Base-by-base conservation (phyloP, 2,797 vertebrate species). In the Mallotus villosus region DNA sequence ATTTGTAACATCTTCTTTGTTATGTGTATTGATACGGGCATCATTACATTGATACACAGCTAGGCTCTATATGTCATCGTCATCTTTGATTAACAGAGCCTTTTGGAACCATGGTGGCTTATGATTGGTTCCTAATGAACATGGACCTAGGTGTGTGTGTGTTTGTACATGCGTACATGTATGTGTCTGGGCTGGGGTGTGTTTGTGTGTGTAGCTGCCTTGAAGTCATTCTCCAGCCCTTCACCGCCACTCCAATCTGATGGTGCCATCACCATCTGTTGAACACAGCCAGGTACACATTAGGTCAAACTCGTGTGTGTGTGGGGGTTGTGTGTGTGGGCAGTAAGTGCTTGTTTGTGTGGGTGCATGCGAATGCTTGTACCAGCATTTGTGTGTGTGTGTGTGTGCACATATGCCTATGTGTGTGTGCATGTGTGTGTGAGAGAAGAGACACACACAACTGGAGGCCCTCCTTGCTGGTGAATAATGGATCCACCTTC, bases 401-500 rank as follows among this genome's bases (percentile, higher is more conserved):
- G 46, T 22, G 25, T 57, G 60, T 2, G 1, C 58, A 60, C 22
- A 22, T 60, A 11, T 21, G 74, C 25, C 6, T n/a, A 12, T 63
- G 37, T 46, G 37, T 65, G 63, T 82, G 79, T 81, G 78, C 75
- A 75, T 84, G 16, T 68, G 66, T 21, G 67, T 68, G 67, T 22
- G 51, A 32, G 67, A 34, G 67, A 34, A 32, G 51, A 58, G 53
- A 34, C 29, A 9, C 32, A 60, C 67, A 37, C 4, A 8, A 68
- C 22, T 25, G 27, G 21, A 62, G 17, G 17, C 24, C 59, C 24
- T 19, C 69, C 71, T 76, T 70, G 64, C 77, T 76, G 74, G 71
- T 90, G 85, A 90, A 91, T 90, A 86, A 91, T 89, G 81, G 79
- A 90, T 83, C 70, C 73, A 81, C 77, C 78, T 84, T 87, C 83